Evolutionary conservation across 2,797 vertebrate species (phyloP), one percentile per base, ranked within the genome.

Genomic region (Clamator glandarius): DNA sequence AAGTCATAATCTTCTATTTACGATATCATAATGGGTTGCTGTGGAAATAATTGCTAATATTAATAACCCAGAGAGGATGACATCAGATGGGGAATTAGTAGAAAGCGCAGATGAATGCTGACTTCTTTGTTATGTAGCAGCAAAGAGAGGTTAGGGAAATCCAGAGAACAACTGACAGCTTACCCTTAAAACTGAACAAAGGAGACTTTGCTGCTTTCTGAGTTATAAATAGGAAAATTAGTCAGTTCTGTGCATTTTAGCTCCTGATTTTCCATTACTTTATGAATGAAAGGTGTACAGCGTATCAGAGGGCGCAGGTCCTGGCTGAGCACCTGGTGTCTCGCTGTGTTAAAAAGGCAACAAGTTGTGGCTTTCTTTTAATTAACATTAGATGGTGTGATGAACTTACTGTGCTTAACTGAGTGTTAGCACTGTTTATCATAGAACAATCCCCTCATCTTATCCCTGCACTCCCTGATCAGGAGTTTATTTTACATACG

Each of bases 1-100:
- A 97, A 93, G 90, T 96, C 95, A 95, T 95, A 85, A 91, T 80
- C 57, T 63, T 93, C 54, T 96, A 54, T 96, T 96, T 96, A 90
- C 14, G 66, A 66, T 96, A 82, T 92, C 78, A 87, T 73, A 91
- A 77, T 92, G 95, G 78, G 89, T 93, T 96, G 92, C 95, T 96
- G 92, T 95, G 89, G 95, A 93, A 96, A 93, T 95, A 39, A 86
- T 86, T 95, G 67, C 87, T 94, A 91, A 92, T 95, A 92, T 89
- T 96, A 95, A 95, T 94, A 93, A 84, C 28, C 59, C 36, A 51
- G 81, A 81, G 81, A 94, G 70, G 61, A 95, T 95, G 67, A 96
- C 95, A 94, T 96, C 89, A 96, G 86, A 76, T 92, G 35, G 92
- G 93, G 94, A 97, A 91, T 95, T 96, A 96, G 70, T 20, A 89